Base-by-base conservation (phyloP, 2,797 vertebrate species). In the Muscicapa striata region DNA sequence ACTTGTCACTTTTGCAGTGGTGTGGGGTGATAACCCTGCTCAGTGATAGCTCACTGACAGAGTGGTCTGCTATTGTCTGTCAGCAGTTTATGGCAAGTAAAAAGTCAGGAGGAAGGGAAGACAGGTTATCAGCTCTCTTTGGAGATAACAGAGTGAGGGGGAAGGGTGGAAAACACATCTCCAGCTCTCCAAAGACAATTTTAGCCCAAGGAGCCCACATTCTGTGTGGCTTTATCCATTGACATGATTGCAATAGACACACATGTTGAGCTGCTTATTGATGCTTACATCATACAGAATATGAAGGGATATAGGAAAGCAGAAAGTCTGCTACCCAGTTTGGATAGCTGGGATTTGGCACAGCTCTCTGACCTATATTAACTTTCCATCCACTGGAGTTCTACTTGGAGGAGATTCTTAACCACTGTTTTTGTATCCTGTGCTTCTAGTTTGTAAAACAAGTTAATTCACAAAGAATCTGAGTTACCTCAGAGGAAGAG, bases 401-500 rank as follows among this genome's bases (percentile, higher is more conserved):
- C 74, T 74, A 59, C 49, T 87, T 95, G 94, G 93, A 96, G 59
- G 59, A 89, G 46, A 80, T 72, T 82, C 83, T 55, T 70, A 92
- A 87, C 80, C 64, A 77, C 92, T 83, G 67, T 54, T 92, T 70
- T 84, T 70, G 52, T 79, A 70, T 62, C 79, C 78, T 54, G 54
- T 4, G 19, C 45, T 81, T 87, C 66, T 32, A 85, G 62, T 88
- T 94, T 89, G 59, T 90, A 84, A 84, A 93, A 84, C 27, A 90
- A 94, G 63, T 80, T 77, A 83, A 85, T 87, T 93, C 54, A 77
- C 36, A 87, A 86, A 82, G 67, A 68, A 89, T 83, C 55, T 7
- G 57, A 74, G 75, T 92, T 93, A 91, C 83, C 89, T 94, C 93
- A 84, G 92, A 91, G 73, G 48, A 93, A 54, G 63, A 94, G 75